A percentile compares a stretch with the other conserved stretches of the same genome.
phyloP scores from a whole-genome alignment of 2,113 vertebrate genomes.

The Colius striatus region DNA sequence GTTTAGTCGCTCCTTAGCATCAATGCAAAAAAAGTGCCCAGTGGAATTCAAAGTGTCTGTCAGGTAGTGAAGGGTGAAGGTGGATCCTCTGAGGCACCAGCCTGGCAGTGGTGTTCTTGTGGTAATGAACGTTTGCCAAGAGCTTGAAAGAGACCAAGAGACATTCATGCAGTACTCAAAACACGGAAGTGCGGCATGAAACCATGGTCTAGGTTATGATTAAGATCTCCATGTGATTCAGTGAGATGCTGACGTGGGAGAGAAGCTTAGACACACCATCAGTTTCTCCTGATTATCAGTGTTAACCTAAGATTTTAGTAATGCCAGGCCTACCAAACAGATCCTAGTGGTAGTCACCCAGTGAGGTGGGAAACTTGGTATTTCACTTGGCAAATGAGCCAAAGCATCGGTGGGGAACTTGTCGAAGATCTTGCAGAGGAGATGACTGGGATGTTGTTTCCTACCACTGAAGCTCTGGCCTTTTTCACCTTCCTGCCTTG shows the following conservation, averaged over 20 bases:
- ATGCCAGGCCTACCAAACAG: neutral
- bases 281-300: neutral
- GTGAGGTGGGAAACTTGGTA: neutral
- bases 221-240: neutral
- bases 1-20: neutral
- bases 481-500: neutral
- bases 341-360: neutral
- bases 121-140: neutral
- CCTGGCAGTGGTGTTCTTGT: neutral
- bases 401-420: neutral
- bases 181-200: neutral
- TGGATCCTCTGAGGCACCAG: neutral
- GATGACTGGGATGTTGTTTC: rapidly evolving
- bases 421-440: neutral
- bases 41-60: neutral
- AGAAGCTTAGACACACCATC: neutral
- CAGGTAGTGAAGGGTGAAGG: neutral
- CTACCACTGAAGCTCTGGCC: neutral
- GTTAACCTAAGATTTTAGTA: neutral
- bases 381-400: neutral
- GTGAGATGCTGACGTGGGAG: neutral
- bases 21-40: neutral
- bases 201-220: neutral
- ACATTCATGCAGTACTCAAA: neutral
- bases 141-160: neutral